Percentiles rank a stretch among this genome's conserved stretches.
These are phyloP conservation scores for Echinops telfairi DNA, from an alignment of 2,113 vertebrate species.

Conservation along the genomic window DNA sequence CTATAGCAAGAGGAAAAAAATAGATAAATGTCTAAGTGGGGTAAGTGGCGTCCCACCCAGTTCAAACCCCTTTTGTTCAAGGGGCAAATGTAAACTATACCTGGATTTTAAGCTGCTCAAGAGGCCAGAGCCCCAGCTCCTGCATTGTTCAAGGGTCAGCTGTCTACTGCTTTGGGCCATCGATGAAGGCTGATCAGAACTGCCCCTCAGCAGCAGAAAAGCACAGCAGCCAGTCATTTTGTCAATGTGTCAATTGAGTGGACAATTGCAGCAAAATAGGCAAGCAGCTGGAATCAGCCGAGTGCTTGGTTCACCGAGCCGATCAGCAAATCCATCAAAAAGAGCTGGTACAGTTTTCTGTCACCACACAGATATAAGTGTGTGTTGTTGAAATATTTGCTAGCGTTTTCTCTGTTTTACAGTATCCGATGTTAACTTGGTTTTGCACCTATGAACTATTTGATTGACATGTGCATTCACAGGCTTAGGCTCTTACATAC, in stretches of 20 bases:
- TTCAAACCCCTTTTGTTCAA: too few relatives aligned
- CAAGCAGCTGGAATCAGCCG: neutral
- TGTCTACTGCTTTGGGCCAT: neutral
- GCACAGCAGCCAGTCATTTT: neutral
- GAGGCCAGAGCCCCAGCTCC: too few relatives aligned
- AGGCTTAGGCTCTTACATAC: neutral
- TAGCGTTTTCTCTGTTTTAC: neutral
- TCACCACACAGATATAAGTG: neutral
- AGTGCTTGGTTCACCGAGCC: slow-evolving; percentile 18
- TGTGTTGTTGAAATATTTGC: neutral
- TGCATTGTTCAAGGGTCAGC: too few relatives aligned
- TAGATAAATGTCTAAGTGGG: too few relatives aligned
- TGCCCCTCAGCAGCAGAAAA: neutral
- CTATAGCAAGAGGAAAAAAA: too few relatives aligned
- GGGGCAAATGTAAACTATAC: too few relatives aligned
- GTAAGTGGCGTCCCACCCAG: too few relatives aligned
- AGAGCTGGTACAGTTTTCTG: neutral
- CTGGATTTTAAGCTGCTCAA: too few relatives aligned
- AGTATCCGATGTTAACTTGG: neutral
- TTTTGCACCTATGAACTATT: neutral
- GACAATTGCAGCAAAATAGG: neutral
- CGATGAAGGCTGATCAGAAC: neutral
- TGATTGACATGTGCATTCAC: neutral
- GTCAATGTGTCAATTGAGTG: neutral
- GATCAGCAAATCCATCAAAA: neutral